Conservation (phyloP, 2,113 vertebrate genomes). For the Lathamus discolor region DNA sequence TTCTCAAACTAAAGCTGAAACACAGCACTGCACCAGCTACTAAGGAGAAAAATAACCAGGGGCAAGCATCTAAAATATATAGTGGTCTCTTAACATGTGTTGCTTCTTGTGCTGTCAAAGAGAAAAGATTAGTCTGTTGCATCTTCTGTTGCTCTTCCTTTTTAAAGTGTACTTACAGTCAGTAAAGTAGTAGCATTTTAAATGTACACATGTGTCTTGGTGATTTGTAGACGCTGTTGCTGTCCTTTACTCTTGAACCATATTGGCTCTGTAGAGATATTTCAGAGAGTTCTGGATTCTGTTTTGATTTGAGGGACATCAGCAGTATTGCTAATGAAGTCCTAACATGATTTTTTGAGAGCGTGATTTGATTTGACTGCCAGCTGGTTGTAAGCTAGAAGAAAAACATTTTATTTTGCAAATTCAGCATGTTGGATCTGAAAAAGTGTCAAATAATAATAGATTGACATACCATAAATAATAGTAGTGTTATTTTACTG, state of each 20-base stretch:
- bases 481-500: neutral
- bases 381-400: neutral
- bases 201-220: neutral
- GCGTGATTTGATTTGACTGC: neutral
- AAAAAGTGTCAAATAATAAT: neutral
- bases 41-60: neutral
- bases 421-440: neutral
- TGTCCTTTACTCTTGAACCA: neutral
- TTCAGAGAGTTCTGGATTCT: neutral
- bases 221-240: neutral
- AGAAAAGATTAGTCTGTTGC: neutral
- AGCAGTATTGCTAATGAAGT: neutral
- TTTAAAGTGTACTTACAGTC: neutral
- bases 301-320: neutral
- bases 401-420: neutral
- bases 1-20: neutral
- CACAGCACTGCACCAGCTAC: neutral
- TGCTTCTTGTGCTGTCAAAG: neutral
- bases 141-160: neutral
- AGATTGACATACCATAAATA: neutral
- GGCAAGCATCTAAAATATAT: neutral
- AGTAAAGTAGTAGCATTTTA: neutral
- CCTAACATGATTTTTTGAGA: neutral
- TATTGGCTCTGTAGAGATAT: neutral
- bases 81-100: neutral